A percentile compares a stretch with the other conserved stretches of the same genome.
phyloP scores from a whole-genome alignment of 1,140 invertebrate species.

The Drosophila triauraria region DNA sequence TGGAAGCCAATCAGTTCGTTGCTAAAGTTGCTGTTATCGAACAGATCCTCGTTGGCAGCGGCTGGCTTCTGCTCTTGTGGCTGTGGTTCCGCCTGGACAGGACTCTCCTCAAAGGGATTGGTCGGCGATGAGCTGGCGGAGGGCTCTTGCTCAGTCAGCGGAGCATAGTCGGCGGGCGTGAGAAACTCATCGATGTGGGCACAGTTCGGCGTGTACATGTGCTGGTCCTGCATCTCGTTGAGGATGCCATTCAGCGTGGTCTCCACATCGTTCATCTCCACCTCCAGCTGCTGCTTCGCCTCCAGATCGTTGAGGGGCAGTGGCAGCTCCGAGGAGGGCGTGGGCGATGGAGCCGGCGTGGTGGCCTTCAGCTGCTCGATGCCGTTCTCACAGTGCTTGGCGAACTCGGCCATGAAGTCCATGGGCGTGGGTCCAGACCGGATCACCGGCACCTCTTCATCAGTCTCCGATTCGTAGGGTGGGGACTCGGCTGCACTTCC shows the following conservation, averaged over 20 bases:
- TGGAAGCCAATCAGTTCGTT: constrained; percentile 79
- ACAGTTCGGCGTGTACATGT: constrained; percentile 76
- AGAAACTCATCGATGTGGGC: constrained; percentile 70
- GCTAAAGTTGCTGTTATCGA: constrained; percentile 64
- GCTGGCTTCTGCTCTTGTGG: not conserved
- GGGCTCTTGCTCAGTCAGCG: constrained; percentile 52
- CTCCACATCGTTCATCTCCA: constrained; percentile 81
- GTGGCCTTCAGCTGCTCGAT: constrained; percentile 36
- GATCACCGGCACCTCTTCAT: constrained; percentile 2
- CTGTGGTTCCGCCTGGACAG: not conserved
- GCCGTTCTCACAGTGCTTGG: constrained; percentile 63
- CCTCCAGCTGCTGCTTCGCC: constrained; percentile 62
- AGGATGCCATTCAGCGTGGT: constrained; percentile 79
- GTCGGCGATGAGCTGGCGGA: constrained; percentile 3
- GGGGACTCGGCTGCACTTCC: constrained; percentile 9
- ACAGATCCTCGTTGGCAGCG: constrained; percentile 23
- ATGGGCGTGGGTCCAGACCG: constrained; percentile 45
- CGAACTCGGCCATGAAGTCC: constrained; percentile 72
- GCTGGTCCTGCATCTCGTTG: constrained; percentile 81
- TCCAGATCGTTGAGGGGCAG: constrained; percentile 51
- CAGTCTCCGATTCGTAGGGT: not conserved
- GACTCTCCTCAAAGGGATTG: constrained; percentile 25
- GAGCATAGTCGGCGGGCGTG: constrained; percentile 72
- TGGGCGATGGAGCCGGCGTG: constrained; percentile 13
- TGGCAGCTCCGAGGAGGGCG: constrained; percentile 14